Conservation (phyloP, 1,140 invertebrate species). For the Bombus haemorrhoidalis region DNA sequence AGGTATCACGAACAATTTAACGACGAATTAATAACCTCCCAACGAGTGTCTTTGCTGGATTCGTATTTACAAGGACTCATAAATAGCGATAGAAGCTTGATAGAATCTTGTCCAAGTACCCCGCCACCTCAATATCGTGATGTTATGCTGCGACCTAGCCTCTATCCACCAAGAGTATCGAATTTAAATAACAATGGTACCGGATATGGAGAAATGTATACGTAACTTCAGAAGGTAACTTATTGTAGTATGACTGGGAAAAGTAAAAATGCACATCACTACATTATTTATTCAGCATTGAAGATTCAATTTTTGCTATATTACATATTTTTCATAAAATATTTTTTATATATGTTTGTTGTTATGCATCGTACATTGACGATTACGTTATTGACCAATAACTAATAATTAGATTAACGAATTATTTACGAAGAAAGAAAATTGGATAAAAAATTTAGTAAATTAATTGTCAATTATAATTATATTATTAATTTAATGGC, state of each 20-base stretch:
- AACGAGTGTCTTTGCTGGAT: constrained; percentile 70
- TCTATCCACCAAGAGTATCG: constrained; percentile 37
- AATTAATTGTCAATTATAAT: background rate
- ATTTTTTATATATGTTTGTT: background rate
- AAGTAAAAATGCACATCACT: background rate
- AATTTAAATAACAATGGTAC: constrained; percentile 44
- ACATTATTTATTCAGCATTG: background rate
- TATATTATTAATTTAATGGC: too few relatives aligned
- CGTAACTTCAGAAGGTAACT: background rate
- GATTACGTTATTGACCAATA: background rate
- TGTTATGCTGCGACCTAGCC: constrained; percentile 71
- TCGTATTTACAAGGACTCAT: constrained; percentile 46
- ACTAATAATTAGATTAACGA: background rate
- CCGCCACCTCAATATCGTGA: constrained; percentile 79
- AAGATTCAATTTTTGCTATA: background rate
- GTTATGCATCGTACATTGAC: background rate
- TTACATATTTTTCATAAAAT: background rate
- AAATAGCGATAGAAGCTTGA: constrained; percentile 1
- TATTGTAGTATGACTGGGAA: background rate
- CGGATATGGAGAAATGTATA: background rate
- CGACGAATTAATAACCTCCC: constrained; percentile 48
- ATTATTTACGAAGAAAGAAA: background rate
- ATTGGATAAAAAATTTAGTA: background rate
- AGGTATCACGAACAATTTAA: constrained; percentile 25
- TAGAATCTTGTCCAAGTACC: constrained; percentile 72